phyloP scores from a whole-genome alignment of 2,888 invertebrate species.

The Phengaris alcon region DNA sequence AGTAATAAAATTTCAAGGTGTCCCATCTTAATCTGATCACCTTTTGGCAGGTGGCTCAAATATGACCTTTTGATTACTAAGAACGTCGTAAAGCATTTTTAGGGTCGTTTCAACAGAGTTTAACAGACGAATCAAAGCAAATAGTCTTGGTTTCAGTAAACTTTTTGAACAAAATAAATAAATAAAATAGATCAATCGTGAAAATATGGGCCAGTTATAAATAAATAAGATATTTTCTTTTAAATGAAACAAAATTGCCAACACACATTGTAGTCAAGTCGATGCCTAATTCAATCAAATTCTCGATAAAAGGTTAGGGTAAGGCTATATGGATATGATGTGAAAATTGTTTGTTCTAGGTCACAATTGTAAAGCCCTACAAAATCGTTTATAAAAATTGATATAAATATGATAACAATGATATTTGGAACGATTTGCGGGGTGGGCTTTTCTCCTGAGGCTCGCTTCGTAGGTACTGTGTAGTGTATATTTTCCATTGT shows the following conservation, averaged over 20 bases:
- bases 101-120: neutral
- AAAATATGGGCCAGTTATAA: neutral
- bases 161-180: neutral
- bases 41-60: neutral
- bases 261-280: neutral
- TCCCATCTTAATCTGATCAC: neutral
- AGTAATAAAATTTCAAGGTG: slow-evolving; percentile 7
- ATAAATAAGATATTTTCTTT: slow-evolving; percentile 11
- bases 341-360: slow-evolving; percentile 16
- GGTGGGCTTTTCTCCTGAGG: too few relatives aligned
- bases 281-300: slow-evolving; percentile 17
- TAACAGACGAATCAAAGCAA: neutral
- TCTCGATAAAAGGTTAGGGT: neutral
- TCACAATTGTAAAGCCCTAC: slow-evolving; percentile 1
- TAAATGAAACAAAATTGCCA: slow-evolving; percentile 5
- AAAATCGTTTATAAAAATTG: neutral
- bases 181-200: neutral
- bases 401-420: neutral
- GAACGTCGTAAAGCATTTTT: neutral
- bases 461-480: too few relatives aligned
- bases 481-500: too few relatives aligned
- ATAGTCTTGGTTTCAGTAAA: neutral
- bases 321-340: slow-evolving; percentile 14
- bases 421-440: neutral
- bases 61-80: neutral